phyloP scores from a whole-genome alignment of 2,113 vertebrate species.

The Chunga burmeisteri region DNA sequence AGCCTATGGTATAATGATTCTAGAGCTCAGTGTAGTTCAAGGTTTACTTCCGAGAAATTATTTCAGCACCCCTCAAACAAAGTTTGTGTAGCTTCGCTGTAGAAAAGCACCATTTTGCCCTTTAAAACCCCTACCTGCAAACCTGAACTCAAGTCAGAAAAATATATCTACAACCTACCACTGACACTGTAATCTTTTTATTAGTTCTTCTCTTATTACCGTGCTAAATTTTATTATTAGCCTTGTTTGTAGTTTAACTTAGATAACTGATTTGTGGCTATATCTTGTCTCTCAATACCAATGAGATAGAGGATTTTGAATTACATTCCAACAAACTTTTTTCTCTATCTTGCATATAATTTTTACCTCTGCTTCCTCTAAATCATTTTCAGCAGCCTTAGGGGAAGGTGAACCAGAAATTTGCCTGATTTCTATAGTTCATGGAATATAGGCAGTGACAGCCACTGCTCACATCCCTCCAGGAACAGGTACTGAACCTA shows the following conservation, averaged over 20 bases:
- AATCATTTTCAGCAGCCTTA: not conserved
- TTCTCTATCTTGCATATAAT: not conserved
- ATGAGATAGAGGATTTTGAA: conserved; percentile 13
- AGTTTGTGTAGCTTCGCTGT: not conserved
- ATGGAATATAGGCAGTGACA: not conserved
- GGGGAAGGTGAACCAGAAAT: not conserved
- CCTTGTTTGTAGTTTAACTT: conserved; percentile 56
- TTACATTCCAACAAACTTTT: not conserved
- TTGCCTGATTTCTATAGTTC: not conserved
- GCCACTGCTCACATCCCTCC: not conserved
- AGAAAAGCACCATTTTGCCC: not conserved
- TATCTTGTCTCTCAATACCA: not conserved
- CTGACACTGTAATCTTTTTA: not conserved
- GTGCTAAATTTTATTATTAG: conserved; percentile 28
- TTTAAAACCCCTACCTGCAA: not conserved
- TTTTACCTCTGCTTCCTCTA: not conserved
- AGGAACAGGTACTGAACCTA: not conserved
- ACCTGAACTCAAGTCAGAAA: conserved; percentile 17
- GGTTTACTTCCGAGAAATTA: conserved; percentile 22
- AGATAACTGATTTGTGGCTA: not conserved
- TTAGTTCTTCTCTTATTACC: conserved; percentile 4
- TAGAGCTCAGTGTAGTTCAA: not conserved
- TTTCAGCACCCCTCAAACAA: not conserved
- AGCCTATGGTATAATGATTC: conserved; percentile 14
- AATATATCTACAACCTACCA: not conserved